Base-by-base conservation (phyloP, 64 coral and sea anemone species). In the Dendrophyllia cribrosa region DNA sequence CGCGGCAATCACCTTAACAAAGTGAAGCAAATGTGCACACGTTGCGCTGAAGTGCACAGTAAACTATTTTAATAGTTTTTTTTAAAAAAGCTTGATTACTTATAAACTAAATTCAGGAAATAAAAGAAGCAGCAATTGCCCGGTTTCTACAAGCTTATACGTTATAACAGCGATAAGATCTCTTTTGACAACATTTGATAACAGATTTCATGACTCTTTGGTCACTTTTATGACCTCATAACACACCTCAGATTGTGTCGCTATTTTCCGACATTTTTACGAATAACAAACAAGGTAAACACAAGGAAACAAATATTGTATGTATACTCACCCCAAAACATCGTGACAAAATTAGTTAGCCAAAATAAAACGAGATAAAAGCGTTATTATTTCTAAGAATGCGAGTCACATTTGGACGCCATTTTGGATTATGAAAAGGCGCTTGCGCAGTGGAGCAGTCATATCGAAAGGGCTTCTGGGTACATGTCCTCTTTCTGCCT, bases 301-400 rank as follows among this genome's bases (percentile, higher is more conserved):
- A 16, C 9, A n/a, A 4, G 17, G 14, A 68, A n/a, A 34, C 16
- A 50, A 20, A 90, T 47, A 20, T 59, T 56, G 1, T 5, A 12
- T 56, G 12, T 56, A 56, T 56, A 94, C 84, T 94, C 79, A 99
- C 97, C 97, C 97, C 97, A 99, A 99, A 99, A 99, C 97, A 99
- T 99, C 90, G 50, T 91, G 63, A 59, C 10, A 77, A 83, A 70
- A 45, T 6, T 55, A 26, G 45, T 21, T 56, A 82, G 25, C n/a
- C 1, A 51, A 77, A 88, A 71, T n/a, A n/a, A 72, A 52, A 21
- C 4, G 86, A 58, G 22, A 62, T 70, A 62, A 84, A 95, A 58
- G 50, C 21, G 4, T 81, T 9, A 43, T 66, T 34, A 9, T 7
- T 20, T 21, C 20, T 22, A 14, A 2, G 19, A 50, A 22, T 6